A percentile compares a stretch with the other conserved stretches of the same genome.
These are phyloP conservation scores for Bombyx mori DNA, from an alignment of 1,140 invertebrate species.

Conservation along the genomic window ASM3026992v2 NC_085123.1:2943001-2943500, in stretches of 20 bases:
- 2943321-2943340: no score
- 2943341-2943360: conserved; percentile 19
- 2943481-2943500: no score
- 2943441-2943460: background rate
- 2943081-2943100: background rate
- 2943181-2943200: conserved; percentile 24
- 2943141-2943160: conserved; percentile 8
- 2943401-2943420: conserved; percentile 53
- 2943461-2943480: no score
- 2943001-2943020: conserved; percentile 20
- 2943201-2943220: no score
- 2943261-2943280: no score
- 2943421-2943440: conserved; percentile 57
- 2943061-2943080: conserved; percentile 3
- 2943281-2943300: no score
- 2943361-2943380: conserved; percentile 52
- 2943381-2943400: conserved; percentile 29
- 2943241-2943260: no score
- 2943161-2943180: conserved; percentile 43
- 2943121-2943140: conserved; percentile 20
- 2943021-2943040: conserved; percentile 19
- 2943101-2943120: conserved; percentile 11
- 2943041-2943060: conserved; percentile 31
- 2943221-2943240: no score
- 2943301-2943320: no score